Base-by-base conservation (phyloP, 1,140 invertebrate species). In the Drosophila elegans region DNA sequence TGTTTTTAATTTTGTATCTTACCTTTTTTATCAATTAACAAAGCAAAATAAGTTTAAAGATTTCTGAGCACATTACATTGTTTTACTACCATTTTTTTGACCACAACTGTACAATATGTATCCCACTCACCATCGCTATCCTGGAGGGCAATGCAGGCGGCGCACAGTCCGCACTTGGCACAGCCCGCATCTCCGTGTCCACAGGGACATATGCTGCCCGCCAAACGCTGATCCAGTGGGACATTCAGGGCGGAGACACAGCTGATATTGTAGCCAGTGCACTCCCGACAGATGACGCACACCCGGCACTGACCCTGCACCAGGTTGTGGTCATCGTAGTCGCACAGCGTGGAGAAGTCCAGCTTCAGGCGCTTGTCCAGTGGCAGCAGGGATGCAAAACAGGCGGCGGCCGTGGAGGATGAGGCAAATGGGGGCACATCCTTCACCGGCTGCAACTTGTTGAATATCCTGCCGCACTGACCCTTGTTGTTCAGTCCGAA, bases 401-500 rank as follows among this genome's bases (percentile, higher is more conserved):
- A 89, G 68, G 61, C 48, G 32, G 57, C 77, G 1, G 69, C 72
- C 13, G 61, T 62, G 11, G 60, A 66, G 21, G 84, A 80, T 3
- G 84, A 90, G 51, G 78, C 94, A 6, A 81, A 80, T 0, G 84
- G 83, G 9, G 78, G 94, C 44, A 79, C 79, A 75, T 88, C 85
- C 46, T 88, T 88, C 36, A 80, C 94, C 92, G 97, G 95, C 93
- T 95, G 95, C 63, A 89, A 49, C 78, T 95, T 94, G 12, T 95
- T 94, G 92, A 96, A 98, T 83, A 98, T 97, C 83, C 98, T 93
- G 34, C 98, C 98, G 94, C 98, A 99, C 90, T 99, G 98, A 9
- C 98, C 98, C 91, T 98, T 98, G 91, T 99, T 99, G 92, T 99
- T 99, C 56, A 99, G 97, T 1, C 98, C 98, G 93, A 99, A 99